Evolutionary conservation across 2,113 vertebrate species (phyloP).

Genomic region (Xenopus borealis): DNA sequence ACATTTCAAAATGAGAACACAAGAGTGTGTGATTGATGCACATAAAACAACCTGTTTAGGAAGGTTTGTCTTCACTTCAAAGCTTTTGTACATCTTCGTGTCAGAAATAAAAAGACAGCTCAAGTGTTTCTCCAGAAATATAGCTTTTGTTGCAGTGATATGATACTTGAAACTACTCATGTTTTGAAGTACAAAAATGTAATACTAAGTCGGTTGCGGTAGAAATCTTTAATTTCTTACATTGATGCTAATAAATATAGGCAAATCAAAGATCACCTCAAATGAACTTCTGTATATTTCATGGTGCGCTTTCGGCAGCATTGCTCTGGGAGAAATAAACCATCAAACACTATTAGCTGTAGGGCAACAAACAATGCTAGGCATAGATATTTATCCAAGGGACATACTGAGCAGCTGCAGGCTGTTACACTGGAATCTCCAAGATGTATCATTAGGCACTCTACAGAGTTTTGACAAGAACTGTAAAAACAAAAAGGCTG

Average conservation of each 20-base stretch:
- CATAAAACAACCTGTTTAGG: no score
- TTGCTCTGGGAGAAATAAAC: conserved; percentile 31
- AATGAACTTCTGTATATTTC: conserved; percentile 11
- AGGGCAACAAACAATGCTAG: conserved; percentile 42
- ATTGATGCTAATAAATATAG: background rate
- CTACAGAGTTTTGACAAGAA: no score
- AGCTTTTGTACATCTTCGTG: no score
- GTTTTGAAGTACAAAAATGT: no score
- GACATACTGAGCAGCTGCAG: conserved; percentile 35
- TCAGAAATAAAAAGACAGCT: no score
- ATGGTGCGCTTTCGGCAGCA: conserved; percentile 21
- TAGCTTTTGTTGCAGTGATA: no score
- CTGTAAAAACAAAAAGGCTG: no score
- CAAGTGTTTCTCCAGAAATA: background rate
- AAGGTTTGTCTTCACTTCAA: no score
- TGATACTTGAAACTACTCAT: no score
- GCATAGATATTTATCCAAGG: conserved; percentile 31
- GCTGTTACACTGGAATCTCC: conserved; percentile 19
- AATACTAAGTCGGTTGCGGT: background rate
- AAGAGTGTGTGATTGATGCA: no score
- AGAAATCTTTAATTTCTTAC: background rate
- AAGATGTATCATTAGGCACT: conserved; percentile 22
- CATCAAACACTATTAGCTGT: conserved; percentile 38
- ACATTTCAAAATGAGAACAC: no score
- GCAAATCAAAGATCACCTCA: background rate